Percentiles rank a stretch among this genome's conserved stretches.
Evolutionary conservation across 2,113 vertebrate genomes (phyloP).

Genomic region (Tragelaphus buxtoni): DNA sequence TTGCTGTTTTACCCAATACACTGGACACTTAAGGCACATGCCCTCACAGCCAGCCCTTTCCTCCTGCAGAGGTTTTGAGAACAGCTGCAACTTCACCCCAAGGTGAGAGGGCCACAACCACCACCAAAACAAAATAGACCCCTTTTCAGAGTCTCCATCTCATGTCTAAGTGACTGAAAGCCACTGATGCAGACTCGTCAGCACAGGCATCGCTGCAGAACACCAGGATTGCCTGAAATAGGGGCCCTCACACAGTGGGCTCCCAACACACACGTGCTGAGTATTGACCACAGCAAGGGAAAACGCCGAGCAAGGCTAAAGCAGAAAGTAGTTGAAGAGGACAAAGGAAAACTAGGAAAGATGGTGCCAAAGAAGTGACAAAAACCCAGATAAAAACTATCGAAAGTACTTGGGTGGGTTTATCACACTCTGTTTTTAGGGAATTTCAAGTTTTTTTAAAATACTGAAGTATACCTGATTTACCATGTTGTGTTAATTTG

Average conservation of each 20-base stretch:
- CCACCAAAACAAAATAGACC: not conserved
- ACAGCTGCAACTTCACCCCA: not conserved
- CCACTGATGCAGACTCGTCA: not conserved
- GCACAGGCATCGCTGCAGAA: not conserved
- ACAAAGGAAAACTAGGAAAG: not conserved
- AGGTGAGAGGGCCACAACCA: not conserved
- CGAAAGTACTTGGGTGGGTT: not conserved
- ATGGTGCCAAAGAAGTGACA: not conserved
- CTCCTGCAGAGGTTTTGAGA: not conserved
- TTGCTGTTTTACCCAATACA: no score
- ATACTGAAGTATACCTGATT: not conserved
- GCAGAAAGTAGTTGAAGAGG: not conserved
- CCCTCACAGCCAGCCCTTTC: rapidly evolving
- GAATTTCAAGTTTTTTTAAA: not conserved
- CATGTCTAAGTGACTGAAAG: not conserved
- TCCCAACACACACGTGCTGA: not conserved
- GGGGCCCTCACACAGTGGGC: no score
- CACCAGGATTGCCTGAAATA: not conserved
- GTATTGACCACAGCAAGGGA: not conserved
- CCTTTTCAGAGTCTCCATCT: not conserved
- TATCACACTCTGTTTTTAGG: not conserved
- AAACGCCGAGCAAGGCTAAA: not conserved
- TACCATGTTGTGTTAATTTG: not conserved
- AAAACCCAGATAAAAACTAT: not conserved
- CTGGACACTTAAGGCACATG: not conserved